These are phyloP conservation scores for Sinonovacula constricta DNA, from an alignment of 1,140 invertebrate species.

Conservation along the genomic window DNA sequence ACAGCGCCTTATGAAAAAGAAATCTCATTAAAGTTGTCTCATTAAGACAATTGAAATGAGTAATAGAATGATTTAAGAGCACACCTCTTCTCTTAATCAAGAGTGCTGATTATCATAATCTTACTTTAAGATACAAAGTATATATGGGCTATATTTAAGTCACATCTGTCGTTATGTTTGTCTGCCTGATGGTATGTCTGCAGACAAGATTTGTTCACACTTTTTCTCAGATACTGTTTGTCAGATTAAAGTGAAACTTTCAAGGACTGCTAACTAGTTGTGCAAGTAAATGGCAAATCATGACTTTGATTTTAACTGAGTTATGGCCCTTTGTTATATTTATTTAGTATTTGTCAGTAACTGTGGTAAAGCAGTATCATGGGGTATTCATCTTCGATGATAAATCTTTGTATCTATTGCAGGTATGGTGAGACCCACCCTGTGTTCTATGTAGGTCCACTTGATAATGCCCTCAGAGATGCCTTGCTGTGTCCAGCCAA, in stretches of 20 bases:
- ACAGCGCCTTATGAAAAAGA: too few species aligned
- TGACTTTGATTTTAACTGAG: neutral
- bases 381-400: neutral
- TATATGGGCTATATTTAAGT: too few species aligned
- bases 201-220: too few species aligned
- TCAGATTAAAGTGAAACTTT: neutral
- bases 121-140: too few species aligned
- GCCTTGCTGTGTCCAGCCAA: slow-evolving; percentile 88
- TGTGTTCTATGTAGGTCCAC: slow-evolving; percentile 92
- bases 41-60: too few species aligned
- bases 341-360: neutral
- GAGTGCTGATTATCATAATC: too few species aligned
- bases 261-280: neutral
- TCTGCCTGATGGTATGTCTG: too few species aligned
- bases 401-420: slow-evolving; percentile 22
- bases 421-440: slow-evolving; percentile 87
- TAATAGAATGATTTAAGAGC: too few species aligned
- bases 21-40: too few species aligned
- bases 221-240: neutral
- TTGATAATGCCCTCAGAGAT: slow-evolving; percentile 93
- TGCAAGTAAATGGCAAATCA: neutral
- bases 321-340: neutral
- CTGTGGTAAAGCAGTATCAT: neutral
- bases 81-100: too few species aligned
- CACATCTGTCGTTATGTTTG: too few species aligned